Evolutionary conservation across 2,113 vertebrate genomes (phyloP).

Genomic region (Cygnus buccinator): DNA sequence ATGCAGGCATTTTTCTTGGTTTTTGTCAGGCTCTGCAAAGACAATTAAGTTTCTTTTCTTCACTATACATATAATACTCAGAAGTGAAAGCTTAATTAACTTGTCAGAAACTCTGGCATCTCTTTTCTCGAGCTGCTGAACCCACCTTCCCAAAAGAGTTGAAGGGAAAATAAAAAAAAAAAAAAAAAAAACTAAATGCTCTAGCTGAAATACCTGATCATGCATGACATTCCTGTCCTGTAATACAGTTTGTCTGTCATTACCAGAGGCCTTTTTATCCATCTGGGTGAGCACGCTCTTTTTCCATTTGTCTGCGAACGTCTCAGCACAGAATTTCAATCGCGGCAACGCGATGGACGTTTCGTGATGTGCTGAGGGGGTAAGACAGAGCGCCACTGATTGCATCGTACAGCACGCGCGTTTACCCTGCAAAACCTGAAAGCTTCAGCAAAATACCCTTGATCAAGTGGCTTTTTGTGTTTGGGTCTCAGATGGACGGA

Average conservation of each 20-base stretch:
- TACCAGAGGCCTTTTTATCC: conserved; percentile 41
- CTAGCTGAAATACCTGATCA: conserved; percentile 51
- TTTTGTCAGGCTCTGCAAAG: conserved; percentile 82
- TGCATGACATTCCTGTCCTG: conserved; percentile 62
- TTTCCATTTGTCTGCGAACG: conserved; percentile 57
- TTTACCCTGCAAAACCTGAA: conserved; percentile 19
- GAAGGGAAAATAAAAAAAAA: conserved; percentile 69
- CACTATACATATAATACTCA: conserved; percentile 80
- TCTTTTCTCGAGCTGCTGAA: conserved; percentile 80
- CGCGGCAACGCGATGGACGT: not conserved
- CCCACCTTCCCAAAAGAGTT: conserved; percentile 78
- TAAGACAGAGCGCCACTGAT: not conserved
- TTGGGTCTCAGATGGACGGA: not conserved
- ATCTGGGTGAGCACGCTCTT: conserved; percentile 44
- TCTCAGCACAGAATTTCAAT: not conserved
- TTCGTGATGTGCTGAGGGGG: not conserved
- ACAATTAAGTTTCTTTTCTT: conserved; percentile 82
- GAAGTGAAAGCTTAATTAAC: conserved; percentile 86
- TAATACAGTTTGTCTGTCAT: conserved; percentile 58
- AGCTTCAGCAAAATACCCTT: not conserved
- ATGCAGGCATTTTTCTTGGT: conserved; percentile 78
- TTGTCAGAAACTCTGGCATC: conserved; percentile 81
- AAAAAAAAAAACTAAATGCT: conserved; percentile 1
- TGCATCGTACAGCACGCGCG: not conserved
- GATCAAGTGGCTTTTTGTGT: not conserved